phyloP scores from a whole-genome alignment of 1,140 invertebrate genomes.

The Drosophila pruinosa region DNA sequence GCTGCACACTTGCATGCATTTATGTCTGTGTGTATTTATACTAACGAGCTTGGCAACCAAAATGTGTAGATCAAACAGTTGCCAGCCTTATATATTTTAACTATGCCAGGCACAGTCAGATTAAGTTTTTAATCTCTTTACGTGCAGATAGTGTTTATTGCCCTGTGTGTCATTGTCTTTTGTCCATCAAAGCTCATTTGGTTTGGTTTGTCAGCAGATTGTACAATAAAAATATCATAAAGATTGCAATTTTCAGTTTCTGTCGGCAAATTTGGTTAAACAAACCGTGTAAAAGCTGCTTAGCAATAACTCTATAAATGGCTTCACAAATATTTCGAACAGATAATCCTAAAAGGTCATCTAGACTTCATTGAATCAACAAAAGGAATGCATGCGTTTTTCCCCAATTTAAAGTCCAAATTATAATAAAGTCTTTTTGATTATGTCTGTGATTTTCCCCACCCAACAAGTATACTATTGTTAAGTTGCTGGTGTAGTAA shows the following conservation, averaged over 20 bases:
- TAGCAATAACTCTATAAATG: background rate
- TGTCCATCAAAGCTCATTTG: background rate
- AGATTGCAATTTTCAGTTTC: slow-evolving; percentile 2
- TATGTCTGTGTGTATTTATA: background rate
- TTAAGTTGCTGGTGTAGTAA: background rate
- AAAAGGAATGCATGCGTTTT: no score
- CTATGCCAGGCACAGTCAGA: background rate
- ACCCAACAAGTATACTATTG: background rate
- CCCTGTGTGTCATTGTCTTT: background rate
- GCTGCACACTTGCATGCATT: background rate
- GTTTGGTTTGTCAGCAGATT: background rate
- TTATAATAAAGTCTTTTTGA: background rate
- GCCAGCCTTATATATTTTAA: slow-evolving; percentile 5
- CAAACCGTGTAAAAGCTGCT: background rate
- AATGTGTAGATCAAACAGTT: slow-evolving; percentile 19
- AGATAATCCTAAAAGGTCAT: background rate
- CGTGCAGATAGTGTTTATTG: slow-evolving; percentile 9
- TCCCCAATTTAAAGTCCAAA: no score
- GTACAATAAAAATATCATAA: slow-evolving; percentile 13
- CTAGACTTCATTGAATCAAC: no score
- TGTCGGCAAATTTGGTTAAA: background rate
- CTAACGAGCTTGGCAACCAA: slow-evolving; percentile 21
- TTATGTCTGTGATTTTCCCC: background rate
- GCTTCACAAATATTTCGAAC: no score
- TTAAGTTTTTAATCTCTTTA: slow-evolving; percentile 16